Evolutionary conservation across 2,888 invertebrate species (phyloP), one percentile per base, ranked within the genome.

Genomic region (Drosophila glabriapex): DNA sequence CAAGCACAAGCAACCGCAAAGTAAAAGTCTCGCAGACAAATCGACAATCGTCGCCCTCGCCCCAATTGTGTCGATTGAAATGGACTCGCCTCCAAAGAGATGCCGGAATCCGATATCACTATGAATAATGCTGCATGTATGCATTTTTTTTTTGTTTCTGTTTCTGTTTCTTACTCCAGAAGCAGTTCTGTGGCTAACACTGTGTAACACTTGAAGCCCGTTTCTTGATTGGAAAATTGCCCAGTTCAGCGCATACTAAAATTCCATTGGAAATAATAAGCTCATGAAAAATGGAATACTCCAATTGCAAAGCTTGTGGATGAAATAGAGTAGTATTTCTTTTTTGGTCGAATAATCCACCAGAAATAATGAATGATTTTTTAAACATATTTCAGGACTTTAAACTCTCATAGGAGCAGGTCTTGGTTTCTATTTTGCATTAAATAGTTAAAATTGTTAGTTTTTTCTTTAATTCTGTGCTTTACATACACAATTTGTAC

Each of bases 81-180:
- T 74, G 63, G 64, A 74, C 61, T 62, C 66, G 76, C 37, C 63
- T 49, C 35, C 39, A 37, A 60, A 12, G 37, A 56, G 80, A 80
- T 76, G 73, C 43, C 76, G 61, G 64, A 76, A 73, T 64, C 49
- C 61, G 78, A 79, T 79, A 79, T 62, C 56, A 41, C 33, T 25
- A 73, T 79, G 73, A 73, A 73, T 80, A 76, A 62, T 63, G 28
- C 41, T 46, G 31, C 29, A 49, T 28, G 19, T 56, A 46, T 60
- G 50, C 52, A 55, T 28, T 25, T 54, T 58, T 58, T 3, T 10
- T 19, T n/a, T 4, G 2, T 31, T 31, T 31, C 31, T 14, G 2
- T 19, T 19, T 19, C 53, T 60, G 2, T 28, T 41, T 58, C 56
- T 9, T 41, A 39, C 39, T 33, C 33, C 35, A 43, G 53, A 14